Base-by-base conservation (phyloP, 2,888 invertebrate species). In the Yponomeuta cagnagella region DNA sequence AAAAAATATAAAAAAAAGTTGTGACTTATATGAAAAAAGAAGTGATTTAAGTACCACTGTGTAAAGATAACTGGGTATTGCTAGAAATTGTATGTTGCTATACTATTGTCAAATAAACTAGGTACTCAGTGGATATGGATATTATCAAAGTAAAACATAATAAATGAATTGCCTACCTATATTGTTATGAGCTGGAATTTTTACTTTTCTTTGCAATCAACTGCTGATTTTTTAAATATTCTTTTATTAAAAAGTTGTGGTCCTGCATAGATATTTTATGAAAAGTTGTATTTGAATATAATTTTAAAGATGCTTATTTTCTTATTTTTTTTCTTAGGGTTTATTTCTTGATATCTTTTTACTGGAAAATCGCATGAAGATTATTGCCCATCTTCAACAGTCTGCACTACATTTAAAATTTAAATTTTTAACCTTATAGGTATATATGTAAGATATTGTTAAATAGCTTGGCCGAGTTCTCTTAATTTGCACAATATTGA, bases 1-100 rank as follows among this genome's bases (percentile, higher is more conserved):
- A 82, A 82, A 48, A 78, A 74, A 72, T 75, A 79, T 80, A 79
- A 80, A 79, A 78, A 78, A 77, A 76, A 77, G 77, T 75, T 78
- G 79, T 79, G 78, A 82, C 70, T 67, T 71, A 70, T 70, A 23
- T 68, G 64, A 23, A 64, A 64, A 64, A 64, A 64, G 9, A 63
- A 23, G 63, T 63, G 2, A 9, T 8, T 63, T n/a, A 4, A 63
- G 63, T 15, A 2, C 9, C 15, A n/a, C 15, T 10, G 2, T 12
- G 12, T 12, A 52, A 52, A 52, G 52, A 2, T 52, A 52, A 52
- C 52, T 12, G 12, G 52, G 52, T 52, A 52, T 2, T 52, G 52
- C 52, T 52, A 15, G 52, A 15, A 58, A 12, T 12, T 15, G 52
- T 15, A 1, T 58, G 8, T 58, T 58, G 52, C 52, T 8, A 52